These are phyloP conservation scores for Ciconia boyciana DNA, from an alignment of 2,113 vertebrate species.

Conservation along the genomic window DNA sequence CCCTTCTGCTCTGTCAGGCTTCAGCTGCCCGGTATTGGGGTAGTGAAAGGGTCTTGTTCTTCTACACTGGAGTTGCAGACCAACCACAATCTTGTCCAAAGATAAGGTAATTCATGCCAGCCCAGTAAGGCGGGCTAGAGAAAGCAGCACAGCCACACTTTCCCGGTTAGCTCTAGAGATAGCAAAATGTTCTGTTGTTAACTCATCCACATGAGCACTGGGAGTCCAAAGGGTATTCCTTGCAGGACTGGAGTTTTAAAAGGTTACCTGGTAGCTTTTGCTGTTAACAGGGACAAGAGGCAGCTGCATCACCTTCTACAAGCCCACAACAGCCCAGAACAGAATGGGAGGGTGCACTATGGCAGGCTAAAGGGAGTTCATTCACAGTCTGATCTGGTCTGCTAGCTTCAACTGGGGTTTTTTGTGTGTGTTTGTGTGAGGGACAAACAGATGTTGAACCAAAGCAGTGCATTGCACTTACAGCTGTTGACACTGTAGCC, in stretches of 20 bases:
- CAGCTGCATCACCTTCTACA: neutral
- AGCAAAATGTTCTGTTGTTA: neutral
- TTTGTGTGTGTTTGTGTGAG: neutral
- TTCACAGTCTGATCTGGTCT: neutral
- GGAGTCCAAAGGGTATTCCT: neutral
- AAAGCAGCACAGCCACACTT: rapidly evolving
- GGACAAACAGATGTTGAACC: neutral
- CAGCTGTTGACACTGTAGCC: neutral
- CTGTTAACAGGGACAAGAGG: neutral
- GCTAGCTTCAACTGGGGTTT: neutral
- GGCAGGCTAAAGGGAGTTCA: neutral
- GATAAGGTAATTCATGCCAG: neutral
- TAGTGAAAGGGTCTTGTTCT: neutral
- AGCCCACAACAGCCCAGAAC: neutral
- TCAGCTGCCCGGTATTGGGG: neutral
- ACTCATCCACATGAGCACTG: neutral
- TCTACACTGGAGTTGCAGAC: neutral
- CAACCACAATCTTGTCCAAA: neutral
- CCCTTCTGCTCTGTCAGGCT: neutral
- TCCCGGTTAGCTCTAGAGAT: neutral
- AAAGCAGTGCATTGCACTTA: neutral
- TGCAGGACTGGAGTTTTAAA: neutral
- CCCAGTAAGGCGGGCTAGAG: neutral
- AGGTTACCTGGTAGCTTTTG: neutral
- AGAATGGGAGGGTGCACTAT: neutral